Base-by-base conservation (phyloP, 2,888 invertebrate genomes). In the Volucella inanis region DNA sequence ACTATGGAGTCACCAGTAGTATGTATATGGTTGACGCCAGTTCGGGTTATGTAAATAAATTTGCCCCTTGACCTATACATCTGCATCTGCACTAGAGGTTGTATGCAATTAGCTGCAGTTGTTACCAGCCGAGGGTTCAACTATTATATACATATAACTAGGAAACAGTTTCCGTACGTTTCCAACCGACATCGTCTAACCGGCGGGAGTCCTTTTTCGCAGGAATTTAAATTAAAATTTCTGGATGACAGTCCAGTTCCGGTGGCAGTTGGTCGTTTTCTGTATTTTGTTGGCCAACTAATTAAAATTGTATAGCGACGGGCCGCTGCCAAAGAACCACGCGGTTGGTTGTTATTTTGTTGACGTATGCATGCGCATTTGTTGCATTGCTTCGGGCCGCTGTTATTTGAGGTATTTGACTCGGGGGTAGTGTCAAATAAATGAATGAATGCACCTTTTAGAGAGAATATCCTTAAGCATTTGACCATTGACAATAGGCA, bases 61-160 rank as follows among this genome's bases (percentile, higher is more conserved):
- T 57, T 76, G 39, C 74, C 71, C 78, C 55, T 15, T 22, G 31
- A 31, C 54, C 71, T 49, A 57, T 76, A 72, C 76, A 59, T 52
- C 15, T 9, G 54, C 31, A 38, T 39, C 22, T 47, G 18, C 72
- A 57, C 65, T 52, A 70, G 4, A 65, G 47, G 55, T 59, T 75
- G 76, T 49, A 49, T 85, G 76, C 81, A 85, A 85, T 81, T 85
- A 85, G 85, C 80, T 72, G 76, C 85, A 85, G 76, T 81, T 79
- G 83, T 79, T 65, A 50, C 52, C 38, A 62, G 38, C n/a, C 8
- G 10, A 15, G 11, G 45, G 50, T 59, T 38, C 39, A 54, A 31
- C 31, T 31, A 31, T 22, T 11, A 15, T 22, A 45, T 15, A 14
- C 22, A 18, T 61, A 6, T 43, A 43, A n/a, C 45, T 12, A 18